phyloP scores from a whole-genome alignment of 2,888 invertebrate species.

The Copidosoma aretas region DNA sequence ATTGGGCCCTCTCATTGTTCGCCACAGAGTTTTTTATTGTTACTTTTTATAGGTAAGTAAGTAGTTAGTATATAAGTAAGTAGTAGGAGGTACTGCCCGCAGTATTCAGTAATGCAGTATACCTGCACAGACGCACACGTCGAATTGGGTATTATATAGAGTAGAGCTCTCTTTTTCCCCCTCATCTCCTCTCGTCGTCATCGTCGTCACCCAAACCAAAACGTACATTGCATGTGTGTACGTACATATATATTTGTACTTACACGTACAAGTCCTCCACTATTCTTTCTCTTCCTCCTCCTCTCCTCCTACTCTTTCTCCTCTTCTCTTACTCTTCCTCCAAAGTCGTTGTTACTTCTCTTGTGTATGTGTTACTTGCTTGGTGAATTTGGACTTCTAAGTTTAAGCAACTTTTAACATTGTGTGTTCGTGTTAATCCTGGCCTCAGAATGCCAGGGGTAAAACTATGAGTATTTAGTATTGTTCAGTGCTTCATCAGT shows the following conservation, averaged over 20 bases:
- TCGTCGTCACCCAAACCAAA: not conserved
- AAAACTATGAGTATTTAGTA: constrained; percentile 19
- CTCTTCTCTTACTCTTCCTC: not conserved
- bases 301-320: not conserved
- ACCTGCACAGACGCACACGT: too few relatives aligned
- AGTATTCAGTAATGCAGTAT: too few relatives aligned
- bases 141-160: too few relatives aligned
- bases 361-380: not conserved
- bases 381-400: not conserved
- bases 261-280: not conserved
- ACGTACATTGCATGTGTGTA: too few relatives aligned
- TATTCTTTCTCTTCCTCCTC: constrained; percentile 19
- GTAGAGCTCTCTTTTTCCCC: not conserved
- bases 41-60: too few relatives aligned
- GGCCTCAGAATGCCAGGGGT: constrained; percentile 1
- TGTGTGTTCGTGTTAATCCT: constrained; percentile 7
- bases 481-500: not conserved
- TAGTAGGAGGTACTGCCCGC: too few relatives aligned
- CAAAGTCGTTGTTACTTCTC: not conserved
- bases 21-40: too few relatives aligned
- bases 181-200: not conserved
- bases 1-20: not conserved
- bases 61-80: too few relatives aligned
- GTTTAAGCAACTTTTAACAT: not conserved
- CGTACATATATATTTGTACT: too few relatives aligned